Conservation (phyloP, 2,888 invertebrate genomes). For the Vanessa cardui region DNA sequence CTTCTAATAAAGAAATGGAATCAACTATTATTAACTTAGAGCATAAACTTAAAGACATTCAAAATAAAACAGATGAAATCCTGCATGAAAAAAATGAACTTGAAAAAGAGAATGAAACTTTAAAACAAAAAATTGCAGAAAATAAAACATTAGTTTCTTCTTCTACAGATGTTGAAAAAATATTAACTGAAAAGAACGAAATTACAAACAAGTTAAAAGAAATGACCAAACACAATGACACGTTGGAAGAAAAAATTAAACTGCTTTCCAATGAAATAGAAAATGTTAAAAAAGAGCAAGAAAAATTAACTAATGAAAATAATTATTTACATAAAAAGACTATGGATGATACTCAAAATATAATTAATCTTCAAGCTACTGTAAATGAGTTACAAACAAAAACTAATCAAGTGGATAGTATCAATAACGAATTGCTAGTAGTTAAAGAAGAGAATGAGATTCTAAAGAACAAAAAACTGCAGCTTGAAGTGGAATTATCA, state of each 20-base stretch:
- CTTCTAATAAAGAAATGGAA: constrained; percentile 55
- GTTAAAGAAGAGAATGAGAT: constrained; percentile 59
- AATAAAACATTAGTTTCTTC: constrained; percentile 44
- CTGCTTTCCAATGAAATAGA: constrained; percentile 47
- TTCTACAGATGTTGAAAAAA: constrained; percentile 43
- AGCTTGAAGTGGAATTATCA: constrained; percentile 60
- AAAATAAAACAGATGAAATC: constrained; percentile 51
- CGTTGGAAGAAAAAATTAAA: constrained; percentile 47
- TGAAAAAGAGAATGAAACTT: constrained; percentile 50
- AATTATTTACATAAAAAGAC: constrained; percentile 48
- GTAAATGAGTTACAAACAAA: constrained; percentile 54
- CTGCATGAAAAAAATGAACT: constrained; percentile 51
- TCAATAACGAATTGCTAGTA: constrained; percentile 52
- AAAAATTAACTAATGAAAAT: constrained; percentile 50
- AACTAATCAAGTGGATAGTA: constrained; percentile 49
- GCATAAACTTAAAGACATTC: constrained; percentile 60
- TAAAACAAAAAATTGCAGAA: constrained; percentile 50
- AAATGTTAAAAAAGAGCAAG: constrained; percentile 45
- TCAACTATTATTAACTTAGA: constrained; percentile 57
- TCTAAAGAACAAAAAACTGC: constrained; percentile 51
- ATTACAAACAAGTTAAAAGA: constrained; percentile 47
- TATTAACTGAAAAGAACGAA: constrained; percentile 47
- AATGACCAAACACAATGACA: constrained; percentile 50
- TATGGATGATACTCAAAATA: constrained; percentile 42
- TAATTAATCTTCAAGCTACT: constrained; percentile 46